Percentiles rank a stretch among this genome's conserved stretches.
phyloP scores from a whole-genome alignment of 1,140 invertebrate genomes.

The Metopolophium dirhodum region DNA sequence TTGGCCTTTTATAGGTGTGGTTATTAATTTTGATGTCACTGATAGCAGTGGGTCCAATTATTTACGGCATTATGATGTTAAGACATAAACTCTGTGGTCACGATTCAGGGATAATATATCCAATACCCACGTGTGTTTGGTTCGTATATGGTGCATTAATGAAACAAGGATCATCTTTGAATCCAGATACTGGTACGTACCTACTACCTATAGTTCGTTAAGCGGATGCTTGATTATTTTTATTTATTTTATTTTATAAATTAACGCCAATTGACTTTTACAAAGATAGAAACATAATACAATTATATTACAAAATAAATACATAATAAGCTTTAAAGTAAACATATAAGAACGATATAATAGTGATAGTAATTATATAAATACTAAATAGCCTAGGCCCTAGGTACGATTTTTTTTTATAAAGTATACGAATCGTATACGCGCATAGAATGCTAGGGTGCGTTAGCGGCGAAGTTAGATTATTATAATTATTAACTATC shows the following conservation, averaged over 20 bases:
- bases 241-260: no score
- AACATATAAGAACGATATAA: no score
- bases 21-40: slow-evolving; percentile 75
- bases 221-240: background rate
- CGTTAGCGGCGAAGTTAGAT: no score
- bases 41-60: slow-evolving; percentile 76
- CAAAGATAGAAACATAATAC: no score
- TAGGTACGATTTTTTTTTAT: no score
- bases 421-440: no score
- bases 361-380: no score
- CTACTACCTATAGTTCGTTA: background rate
- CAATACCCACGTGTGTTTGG: slow-evolving; percentile 77
- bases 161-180: slow-evolving; percentile 83
- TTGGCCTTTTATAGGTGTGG: slow-evolving; percentile 71
- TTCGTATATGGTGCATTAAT: slow-evolving; percentile 87
- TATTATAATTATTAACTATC: background rate
- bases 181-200: slow-evolving; percentile 73
- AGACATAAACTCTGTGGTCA: slow-evolving; percentile 63
- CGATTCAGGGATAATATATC: slow-evolving; percentile 67
- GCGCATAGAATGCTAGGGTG: no score
- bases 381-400: no score
- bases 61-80: slow-evolving; percentile 75
- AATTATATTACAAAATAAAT: no score
- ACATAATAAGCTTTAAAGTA: no score
- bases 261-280: no score